Base-by-base conservation (phyloP, 2,888 invertebrate species). In the Tridacna gigas region DNA sequence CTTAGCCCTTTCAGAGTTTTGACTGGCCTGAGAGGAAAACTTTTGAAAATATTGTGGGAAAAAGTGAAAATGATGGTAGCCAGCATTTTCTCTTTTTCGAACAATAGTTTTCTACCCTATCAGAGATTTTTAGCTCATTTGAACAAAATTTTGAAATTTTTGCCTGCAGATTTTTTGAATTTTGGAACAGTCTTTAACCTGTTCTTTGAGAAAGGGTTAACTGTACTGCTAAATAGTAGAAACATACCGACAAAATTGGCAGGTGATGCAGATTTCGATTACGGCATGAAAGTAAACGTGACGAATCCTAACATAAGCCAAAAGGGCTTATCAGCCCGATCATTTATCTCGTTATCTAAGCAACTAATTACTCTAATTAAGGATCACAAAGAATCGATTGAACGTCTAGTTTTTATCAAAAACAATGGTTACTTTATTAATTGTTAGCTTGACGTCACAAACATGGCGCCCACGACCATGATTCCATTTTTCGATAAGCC, bases 281-380 rank as follows among this genome's bases (percentile, higher is more conserved):
- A 25, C 13, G 25, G 13, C 2, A 25, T 63, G 26, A 63, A 63
- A 63, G 63, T 63, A 63, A 63, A 63, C 63, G 63, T 63, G 63
- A 63, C 63, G 63, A 26, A 26, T 63, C 2, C 1, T 4, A 18
- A n/a, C n/a, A 63, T 3, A 63, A 63, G 63, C 63, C 63, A 37
- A 37, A 25, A 51, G 25, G 48, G 71, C 0, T 48, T 51, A 71
- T 71, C 71, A 47, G 51, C 51, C n/a, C 18, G 26, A 71, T 71
- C 71, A 25, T 26, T 71, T 71, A 71, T 71, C 71, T 11, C 12
- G 7, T 18, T 22, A 69, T 47, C 47, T 22, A 26, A 25, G 7
- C 20, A n/a, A 7, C 51, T 51, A 71, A 71, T 71, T 48, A 51
- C 45, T 71, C 71, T 51, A 71, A 71, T 71, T 63, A 48, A 71